Evolutionary conservation across 2,888 invertebrate genomes (phyloP).

Genomic region (Caenorhabditis japonica): DNA sequence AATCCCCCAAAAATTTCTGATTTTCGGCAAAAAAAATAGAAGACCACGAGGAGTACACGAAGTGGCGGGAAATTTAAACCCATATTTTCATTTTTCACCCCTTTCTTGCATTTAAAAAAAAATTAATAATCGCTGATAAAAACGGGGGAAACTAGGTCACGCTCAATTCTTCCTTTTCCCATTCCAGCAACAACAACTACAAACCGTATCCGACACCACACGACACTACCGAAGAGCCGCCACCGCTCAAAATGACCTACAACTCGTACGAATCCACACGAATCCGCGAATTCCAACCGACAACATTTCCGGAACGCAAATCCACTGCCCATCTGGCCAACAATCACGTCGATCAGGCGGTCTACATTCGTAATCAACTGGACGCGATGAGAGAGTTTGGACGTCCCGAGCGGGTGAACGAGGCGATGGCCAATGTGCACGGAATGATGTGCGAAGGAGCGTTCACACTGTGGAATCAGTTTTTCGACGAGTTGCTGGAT

Average conservation of each 20-base stretch:
- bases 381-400: conserved; percentile 25
- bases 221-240: conserved; percentile 6
- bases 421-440: conserved; percentile 44
- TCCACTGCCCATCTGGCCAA: conserved; percentile 42
- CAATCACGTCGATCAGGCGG: conserved; percentile 30
- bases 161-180: no score
- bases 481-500: conserved; percentile 41
- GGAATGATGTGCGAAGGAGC: conserved; percentile 55
- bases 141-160: no score
- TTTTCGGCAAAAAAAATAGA: no score
- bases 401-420: conserved; percentile 23
- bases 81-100: no score
- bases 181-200: conserved; percentile 46
- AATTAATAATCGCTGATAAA: no score
- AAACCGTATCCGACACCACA: conserved; percentile 29
- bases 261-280: conserved; percentile 4
- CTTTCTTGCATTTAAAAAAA: no score
- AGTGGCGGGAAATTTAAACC: neutral
- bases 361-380: conserved; percentile 36
- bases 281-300: no score
- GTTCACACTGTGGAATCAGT: conserved; percentile 49
- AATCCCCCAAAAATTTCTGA: no score
- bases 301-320: conserved; percentile 7
- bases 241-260: conserved; percentile 3
- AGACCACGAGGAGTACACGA: neutral